Evolutionary conservation across 2,797 vertebrate species (phyloP), one percentile per base, ranked within the genome.

Genomic region (Enoplosus armatus): DNA sequence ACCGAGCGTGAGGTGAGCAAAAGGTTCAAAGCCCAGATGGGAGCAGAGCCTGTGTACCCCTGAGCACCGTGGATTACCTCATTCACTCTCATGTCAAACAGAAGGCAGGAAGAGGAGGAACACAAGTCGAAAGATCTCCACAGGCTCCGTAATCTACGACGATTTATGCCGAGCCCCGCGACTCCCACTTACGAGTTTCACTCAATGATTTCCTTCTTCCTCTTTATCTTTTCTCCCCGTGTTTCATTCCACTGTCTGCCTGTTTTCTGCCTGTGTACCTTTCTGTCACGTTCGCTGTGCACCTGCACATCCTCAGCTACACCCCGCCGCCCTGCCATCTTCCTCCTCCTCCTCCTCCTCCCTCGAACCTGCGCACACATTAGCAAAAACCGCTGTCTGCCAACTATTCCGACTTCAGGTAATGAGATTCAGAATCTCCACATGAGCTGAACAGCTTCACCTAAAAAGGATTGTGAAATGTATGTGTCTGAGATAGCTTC

Each of bases 21-120:
- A 83, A 91, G 93, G 92, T 94, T 94, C 91, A 95, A 94, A 95
- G 90, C 93, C 91, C 91, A 87, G 84, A 88, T 90, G 89, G 93
- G 93, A 93, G 91, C 90, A 45, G 83, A 82, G 84, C 90, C 87
- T 62, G 87, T 82, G 90, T 78, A 87, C 90, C 88, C 91, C 87
- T 81, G 88, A 94, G 92, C 90, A 77, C 72, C 14, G 72, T 62
- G 86, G 87, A 93, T 93, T 90, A 94, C 85, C 87, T 89, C 85
- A 82, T 87, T 92, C 92, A 85, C 85, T 92, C 87, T 92, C 84
- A 90, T 91, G 93, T 93, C 92, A 94, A 88, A 93, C 80, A 90
- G 79, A 85, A 85, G 85, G 80, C 91, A 89, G 79, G 73, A 75
- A 93, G 83, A 91, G 92, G 91, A 92, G 92, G 86, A 92, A 93